phyloP scores from a whole-genome alignment of 2,888 invertebrate genomes.

The Morpho helenor region DNA sequence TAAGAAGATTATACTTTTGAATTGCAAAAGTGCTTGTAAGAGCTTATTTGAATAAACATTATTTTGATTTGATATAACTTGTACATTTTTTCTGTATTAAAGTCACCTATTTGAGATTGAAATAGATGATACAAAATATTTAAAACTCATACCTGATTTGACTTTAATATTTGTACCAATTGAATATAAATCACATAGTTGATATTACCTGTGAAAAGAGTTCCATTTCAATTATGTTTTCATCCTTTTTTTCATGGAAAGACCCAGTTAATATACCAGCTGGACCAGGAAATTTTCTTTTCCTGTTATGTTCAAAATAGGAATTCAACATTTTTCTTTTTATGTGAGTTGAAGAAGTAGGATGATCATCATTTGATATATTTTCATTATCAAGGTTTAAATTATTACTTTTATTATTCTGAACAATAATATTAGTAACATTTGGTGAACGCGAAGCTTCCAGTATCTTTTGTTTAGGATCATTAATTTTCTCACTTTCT shows the following conservation, averaged over 20 bases:
- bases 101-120: no score
- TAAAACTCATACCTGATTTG: no score
- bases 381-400: neutral
- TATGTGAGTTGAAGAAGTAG: conserved; percentile 46
- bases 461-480: neutral
- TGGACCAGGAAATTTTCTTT: conserved; percentile 71
- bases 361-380: conserved; percentile 1
- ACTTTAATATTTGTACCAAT: no score
- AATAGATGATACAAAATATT: no score
- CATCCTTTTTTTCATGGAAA: conserved; percentile 53
- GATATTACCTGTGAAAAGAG: conserved; percentile 61
- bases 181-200: neutral
- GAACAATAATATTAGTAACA: no score
- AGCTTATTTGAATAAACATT: no score
- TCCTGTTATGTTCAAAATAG: conserved; percentile 60
- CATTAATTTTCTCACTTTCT: neutral
- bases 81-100: no score
- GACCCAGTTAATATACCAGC: conserved; percentile 61
- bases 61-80: no score
- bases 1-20: no score
- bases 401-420: neutral
- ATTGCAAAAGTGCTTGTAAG: no score
- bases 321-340: conserved; percentile 65
- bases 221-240: conserved; percentile 57
- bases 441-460: no score